Base-by-base conservation (phyloP, 1,140 invertebrate genomes). In the Maniola jurtina region DNA sequence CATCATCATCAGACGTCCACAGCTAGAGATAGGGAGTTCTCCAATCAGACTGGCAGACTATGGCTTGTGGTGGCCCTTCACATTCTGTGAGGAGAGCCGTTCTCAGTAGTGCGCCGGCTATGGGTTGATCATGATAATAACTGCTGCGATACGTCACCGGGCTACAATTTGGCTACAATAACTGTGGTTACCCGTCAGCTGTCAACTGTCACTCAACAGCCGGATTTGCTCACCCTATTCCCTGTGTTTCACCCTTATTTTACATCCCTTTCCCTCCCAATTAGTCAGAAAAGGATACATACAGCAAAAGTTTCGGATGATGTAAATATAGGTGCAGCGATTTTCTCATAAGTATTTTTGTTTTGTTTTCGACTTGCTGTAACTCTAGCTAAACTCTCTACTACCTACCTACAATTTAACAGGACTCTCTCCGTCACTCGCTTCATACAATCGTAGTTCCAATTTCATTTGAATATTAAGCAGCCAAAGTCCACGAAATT, bases 151-250 rank as follows among this genome's bases (percentile, higher is more conserved):
- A 54, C 50, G 4, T 54, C 45, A 33, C 50, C 25, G 25, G 9
- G 55, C 65, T 57, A 61, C 15, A 16, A 45, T 42, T 35, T 13
- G 34, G 56, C 59, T 57, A 61, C 15, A 36, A 45, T 34, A 52
- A 60, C 59, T 50, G 50, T 16, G 60, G 59, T 62, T 57, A 14
- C 70, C 70, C 64, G 58, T 70, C 71, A 71, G 65, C 75, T 82
- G 83, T 83, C 81, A 81, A 70, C 75, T 80, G 82, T 85, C 81
- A 82, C 77, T 81, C 83, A 77, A 52, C 55, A 61, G 56, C 57
- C 74, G 78, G 81, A 82, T 83, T 84, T 82, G 73, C 61, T 64
- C 66, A 73, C 71, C 73, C 72, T 61, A 35, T 55, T 55, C 9
- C 25, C 25, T 25, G 4, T 25, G 25, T 25, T 25, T 25, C 54